Evolutionary conservation across 2,797 vertebrate genomes (phyloP).

Genomic region (Garrulus glandarius): DNA sequence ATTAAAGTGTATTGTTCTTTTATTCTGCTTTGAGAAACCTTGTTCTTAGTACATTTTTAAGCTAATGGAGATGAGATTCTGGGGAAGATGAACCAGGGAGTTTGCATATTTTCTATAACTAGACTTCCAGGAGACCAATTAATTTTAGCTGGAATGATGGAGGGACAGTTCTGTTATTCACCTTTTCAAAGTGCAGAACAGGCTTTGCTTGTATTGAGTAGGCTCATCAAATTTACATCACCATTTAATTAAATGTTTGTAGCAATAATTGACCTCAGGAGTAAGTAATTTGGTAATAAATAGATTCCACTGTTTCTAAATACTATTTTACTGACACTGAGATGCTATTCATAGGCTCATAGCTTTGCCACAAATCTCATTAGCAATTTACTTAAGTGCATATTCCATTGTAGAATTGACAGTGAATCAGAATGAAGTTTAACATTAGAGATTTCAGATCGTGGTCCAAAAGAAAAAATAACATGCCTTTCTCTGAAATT

Average conservation of each 20-base stretch:
- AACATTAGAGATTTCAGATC: background rate
- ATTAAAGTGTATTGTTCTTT: background rate
- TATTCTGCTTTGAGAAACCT: background rate
- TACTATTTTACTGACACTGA: background rate
- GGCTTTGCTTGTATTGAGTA: background rate
- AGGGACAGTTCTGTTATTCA: background rate
- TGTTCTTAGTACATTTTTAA: background rate
- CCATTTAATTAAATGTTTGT: conserved; percentile 38
- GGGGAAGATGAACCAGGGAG: background rate
- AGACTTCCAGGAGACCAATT: conserved; percentile 7
- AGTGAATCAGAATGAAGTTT: background rate
- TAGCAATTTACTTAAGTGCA: conserved; percentile 24
- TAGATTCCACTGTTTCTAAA: conserved; percentile 24
- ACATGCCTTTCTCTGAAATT: background rate
- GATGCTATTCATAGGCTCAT: conserved; percentile 14
- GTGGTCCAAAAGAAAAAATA: background rate
- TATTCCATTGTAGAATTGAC: conserved; percentile 6
- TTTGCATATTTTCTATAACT: background rate
- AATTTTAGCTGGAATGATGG: conserved; percentile 15
- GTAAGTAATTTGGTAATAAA: conserved; percentile 54
- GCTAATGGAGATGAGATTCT: background rate
- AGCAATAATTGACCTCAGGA: conserved; percentile 53
- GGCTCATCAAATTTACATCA: conserved; percentile 52
- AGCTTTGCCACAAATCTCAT: conserved; percentile 27
- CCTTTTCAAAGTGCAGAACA: background rate